These are phyloP conservation scores for Datnioides undecimradiatus DNA, from an alignment of 2,113 vertebrate genomes.

Conservation along the genomic window DNA sequence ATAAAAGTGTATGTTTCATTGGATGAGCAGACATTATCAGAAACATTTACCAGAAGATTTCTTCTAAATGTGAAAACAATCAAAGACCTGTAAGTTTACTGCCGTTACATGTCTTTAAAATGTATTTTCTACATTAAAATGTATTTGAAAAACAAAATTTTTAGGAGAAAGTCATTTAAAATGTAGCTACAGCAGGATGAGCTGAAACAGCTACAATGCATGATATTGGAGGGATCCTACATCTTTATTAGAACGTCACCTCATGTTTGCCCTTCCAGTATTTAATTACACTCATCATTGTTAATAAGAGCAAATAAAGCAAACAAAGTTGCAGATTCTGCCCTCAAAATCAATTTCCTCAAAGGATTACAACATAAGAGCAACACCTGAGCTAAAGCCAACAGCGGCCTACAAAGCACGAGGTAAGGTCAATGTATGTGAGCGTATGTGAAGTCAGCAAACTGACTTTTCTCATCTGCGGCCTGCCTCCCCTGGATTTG, in stretches of 20 bases:
- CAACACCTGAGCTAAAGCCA: constrained; percentile 90
- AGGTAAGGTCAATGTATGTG: constrained; percentile 71
- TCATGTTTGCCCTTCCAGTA: background rate
- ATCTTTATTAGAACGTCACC: background rate
- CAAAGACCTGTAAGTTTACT: too few relatives aligned
- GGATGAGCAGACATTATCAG: too few relatives aligned
- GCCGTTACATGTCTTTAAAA: background rate
- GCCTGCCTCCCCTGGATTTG: constrained; percentile 24
- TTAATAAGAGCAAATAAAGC: background rate
- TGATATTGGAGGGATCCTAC: background rate
- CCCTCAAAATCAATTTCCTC: constrained; percentile 17
- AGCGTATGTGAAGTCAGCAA: constrained; percentile 45
- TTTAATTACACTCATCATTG: background rate
- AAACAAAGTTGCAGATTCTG: constrained; percentile 3
- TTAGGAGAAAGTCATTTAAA: background rate
- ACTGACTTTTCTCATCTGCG: constrained; percentile 45
- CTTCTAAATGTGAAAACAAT: too few relatives aligned
- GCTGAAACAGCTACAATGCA: background rate
- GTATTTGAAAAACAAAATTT: background rate
- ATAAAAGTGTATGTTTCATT: too few relatives aligned
- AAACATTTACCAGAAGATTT: too few relatives aligned
- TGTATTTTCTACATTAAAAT: background rate
- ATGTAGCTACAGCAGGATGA: background rate
- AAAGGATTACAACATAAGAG: constrained; percentile 84
- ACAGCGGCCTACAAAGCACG: constrained; percentile 84